Evolutionary conservation across 37 sponge, comb jelly and placozoan species (phyloP), one percentile per base, ranked within the genome.

Genomic region (Corticium candelabrum): DNA sequence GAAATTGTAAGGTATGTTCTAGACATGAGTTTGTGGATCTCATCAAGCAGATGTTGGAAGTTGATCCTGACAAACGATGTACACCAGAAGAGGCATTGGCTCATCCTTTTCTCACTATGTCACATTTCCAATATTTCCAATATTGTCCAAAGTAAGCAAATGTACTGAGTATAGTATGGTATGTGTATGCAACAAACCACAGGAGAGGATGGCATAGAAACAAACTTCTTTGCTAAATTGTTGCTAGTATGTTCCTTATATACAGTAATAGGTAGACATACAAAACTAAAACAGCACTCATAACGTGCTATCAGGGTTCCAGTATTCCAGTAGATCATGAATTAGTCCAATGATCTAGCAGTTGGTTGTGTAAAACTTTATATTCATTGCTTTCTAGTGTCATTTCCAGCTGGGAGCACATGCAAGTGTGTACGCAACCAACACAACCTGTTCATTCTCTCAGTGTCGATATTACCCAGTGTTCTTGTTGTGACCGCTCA

Each of bases 21-120:
- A 41, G 88, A 35, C 35, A 62, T 40, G 87, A 90, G 80, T 90
- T 93, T 85, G 82, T 93, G 21, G 75, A 43, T 0, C 69, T 93
- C 69, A 68, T 93, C 41, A 73, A 57, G 1, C 40, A 68, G 4
- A 41, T 93, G 76, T 69, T 93, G 37, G 41, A 35, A 38, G n/a
- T 96, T 2, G 93, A 91, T 74, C 90, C 96, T 39, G 5, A 7
- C 0, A 34, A 43, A 0, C 79, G 96, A 36, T 37, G 41, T 11
- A 39, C 78, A 7, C 96, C 96, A 0, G 32, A 31, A 0, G 72
- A 77, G 35, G 87, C 84, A 34, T 76, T 91, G 29, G 86, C 84
- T 7, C 82, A 81, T 4, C 87, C 93, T 11, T 95, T 95, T 75
- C 82, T 95, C 38, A 95, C 92, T 30, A 89, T 91, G 88, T 83